These are phyloP conservation scores for Labeo rohita DNA, from an alignment of 2,113 vertebrate species.

Conservation along the genomic window DNA sequence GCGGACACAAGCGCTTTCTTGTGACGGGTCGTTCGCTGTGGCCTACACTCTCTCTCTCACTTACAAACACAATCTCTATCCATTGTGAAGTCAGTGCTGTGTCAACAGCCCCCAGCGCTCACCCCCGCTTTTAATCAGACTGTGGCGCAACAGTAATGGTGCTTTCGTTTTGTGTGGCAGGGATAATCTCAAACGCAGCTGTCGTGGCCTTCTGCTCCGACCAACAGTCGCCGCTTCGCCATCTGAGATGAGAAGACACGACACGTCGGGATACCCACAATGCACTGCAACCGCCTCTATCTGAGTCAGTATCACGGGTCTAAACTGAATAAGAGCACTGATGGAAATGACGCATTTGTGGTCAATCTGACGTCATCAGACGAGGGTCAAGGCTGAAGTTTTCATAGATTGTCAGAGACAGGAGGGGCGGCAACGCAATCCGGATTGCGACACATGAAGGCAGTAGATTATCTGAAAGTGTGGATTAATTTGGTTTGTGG, in stretches of 20 bases:
- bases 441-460: conserved; percentile 61
- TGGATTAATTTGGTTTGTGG: conserved; percentile 63
- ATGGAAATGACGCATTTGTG: not conserved
- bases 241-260: not conserved
- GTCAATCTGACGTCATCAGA: not conserved
- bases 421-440: conserved; percentile 33
- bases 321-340: not conserved
- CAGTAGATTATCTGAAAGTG: conserved; percentile 64
- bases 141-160: conserved; percentile 66
- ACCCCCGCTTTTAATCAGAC: conserved; percentile 64
- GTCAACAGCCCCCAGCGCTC: conserved; percentile 21
- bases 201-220: conserved; percentile 52
- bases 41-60: not conserved
- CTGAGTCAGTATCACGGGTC: too few species aligned
- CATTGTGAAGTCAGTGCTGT: conserved; percentile 45
- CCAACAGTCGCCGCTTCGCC: not conserved
- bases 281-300: not conserved
- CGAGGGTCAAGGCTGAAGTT: not conserved
- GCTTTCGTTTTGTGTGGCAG: conserved; percentile 64
- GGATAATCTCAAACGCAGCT: conserved; percentile 76
- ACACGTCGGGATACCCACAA: not conserved
- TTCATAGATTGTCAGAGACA: not conserved
- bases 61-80: conserved; percentile 23
- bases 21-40: not conserved
- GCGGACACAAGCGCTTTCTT: not conserved